Evolutionary conservation across 2,888 invertebrate species (phyloP), one percentile per base, ranked within the genome.

Genomic region (Tinea trinotella): DNA sequence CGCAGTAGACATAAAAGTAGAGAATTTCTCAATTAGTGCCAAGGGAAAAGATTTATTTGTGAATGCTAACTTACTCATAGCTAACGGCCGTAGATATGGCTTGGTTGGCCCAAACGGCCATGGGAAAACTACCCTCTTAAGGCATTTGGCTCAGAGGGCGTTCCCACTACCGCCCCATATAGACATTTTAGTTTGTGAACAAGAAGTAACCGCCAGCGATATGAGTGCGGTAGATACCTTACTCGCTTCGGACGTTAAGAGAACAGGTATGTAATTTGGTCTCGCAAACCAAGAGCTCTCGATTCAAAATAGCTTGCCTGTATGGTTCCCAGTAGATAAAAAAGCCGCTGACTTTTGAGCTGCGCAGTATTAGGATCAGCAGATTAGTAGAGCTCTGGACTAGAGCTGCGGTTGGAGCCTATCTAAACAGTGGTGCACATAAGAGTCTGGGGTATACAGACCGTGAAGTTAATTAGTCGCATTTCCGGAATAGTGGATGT

Each of bases 91-190:
- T 48, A 90, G 97, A 63, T 99, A 99, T 76, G 99, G 99, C 65
- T 87, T 99, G 3, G 99, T 99, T 1, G 99, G 99, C 18, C 99
- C 99, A 0, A 99, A 99, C 76, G 99, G 96, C 0, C 98, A 99
- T 84, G 99, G 99, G 10, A 99, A 99, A 87, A 99, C 99, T 0
- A 99, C 99, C 0, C 76, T 99, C 19, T 80, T 99, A 55, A 90
- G 97, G 56, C 99, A 99, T 71, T 91, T 99, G 61, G 95, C 96
- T 0, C 92, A 93, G 55, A 88, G 96, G 61, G 95, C 94, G 5
- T 94, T 99, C 67, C 93, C 93, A 52, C 96, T 99, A 65, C 99
- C 99, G 0, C 94, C 97, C 0, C 96, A 94, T 65, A 99, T 99
- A 61, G 99, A 90, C 63, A 95, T 99, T 56, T 84, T 99, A 56